Evolutionary conservation across 2,888 invertebrate species (phyloP), one percentile per base, ranked within the genome.

Genomic region (Caenorhabditis macrosperma): DNA sequence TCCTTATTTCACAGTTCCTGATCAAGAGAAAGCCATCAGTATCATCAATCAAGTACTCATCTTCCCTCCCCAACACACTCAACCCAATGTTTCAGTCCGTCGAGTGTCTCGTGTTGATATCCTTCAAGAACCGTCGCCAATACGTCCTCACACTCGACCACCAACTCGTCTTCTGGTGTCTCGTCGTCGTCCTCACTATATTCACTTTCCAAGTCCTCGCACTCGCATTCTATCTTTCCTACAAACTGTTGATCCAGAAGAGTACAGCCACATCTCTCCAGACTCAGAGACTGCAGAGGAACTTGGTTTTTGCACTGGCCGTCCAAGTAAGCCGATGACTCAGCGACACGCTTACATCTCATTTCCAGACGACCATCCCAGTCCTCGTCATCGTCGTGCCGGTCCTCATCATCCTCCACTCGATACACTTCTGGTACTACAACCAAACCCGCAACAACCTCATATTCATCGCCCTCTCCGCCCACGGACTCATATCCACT

Each of bases 1-100:
- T 9, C 68, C 59, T 1, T 59, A 59, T 59, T 26, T 68, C 0
- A 50, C 17, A 6, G 20, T 68, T 26, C 68, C 68, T 5, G 46
- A 68, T n/a, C 68, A 68, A 17, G 20, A 17, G 1, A 9, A 0
- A 1, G 68, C 68, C 2, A 4, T 17, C 7, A 6, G 6, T 7
- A 22, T 22, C 6, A 46, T 46, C 20, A 17, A 20, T 22, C 2
- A 15, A 20, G 46, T 46, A n/a, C n/a, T n/a, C n/a, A n/a, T n/a
- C n/a, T n/a, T n/a, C n/a, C n/a, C n/a, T n/a, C n/a, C n/a, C n/a
- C n/a, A n/a, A n/a, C n/a, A n/a, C n/a, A n/a, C n/a, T n/a, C n/a
- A n/a, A n/a, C 2, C 15, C 2, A 12, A 2, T 38, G 3, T 38
- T 38, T 38, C 38, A 38, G 38, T 38, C 38, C 15, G 38, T 38